Percentiles rank a stretch among this genome's conserved stretches.
Evolutionary conservation across 2,888 invertebrate species (phyloP).

Genomic region (Dasysyrphus tricinctus): DNA sequence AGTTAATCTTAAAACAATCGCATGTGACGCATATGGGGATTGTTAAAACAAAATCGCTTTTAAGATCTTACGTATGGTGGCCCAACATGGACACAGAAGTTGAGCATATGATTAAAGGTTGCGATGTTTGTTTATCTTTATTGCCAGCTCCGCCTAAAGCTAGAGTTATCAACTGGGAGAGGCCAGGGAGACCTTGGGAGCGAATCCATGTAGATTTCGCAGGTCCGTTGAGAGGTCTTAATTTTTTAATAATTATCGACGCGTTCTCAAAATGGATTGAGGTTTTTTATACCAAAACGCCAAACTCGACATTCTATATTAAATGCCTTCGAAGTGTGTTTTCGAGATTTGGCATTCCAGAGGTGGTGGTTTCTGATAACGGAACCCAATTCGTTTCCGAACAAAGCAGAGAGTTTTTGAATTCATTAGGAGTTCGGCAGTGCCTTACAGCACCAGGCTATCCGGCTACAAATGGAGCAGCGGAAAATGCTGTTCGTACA

Average conservation of each 20-base stretch:
- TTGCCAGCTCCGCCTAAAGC: too few species aligned
- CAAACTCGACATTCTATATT: too few species aligned
- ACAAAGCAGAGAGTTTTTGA: slow-evolving; percentile 53
- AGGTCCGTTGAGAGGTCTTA: too few species aligned
- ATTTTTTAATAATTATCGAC: too few species aligned
- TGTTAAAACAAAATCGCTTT: slow-evolving; percentile 64
- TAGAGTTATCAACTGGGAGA: too few species aligned
- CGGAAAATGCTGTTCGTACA: slow-evolving; percentile 61
- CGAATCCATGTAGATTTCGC: too few species aligned
- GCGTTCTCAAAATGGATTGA: too few species aligned
- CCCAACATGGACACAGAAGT: slow-evolving; percentile 21
- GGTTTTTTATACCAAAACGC: too few species aligned
- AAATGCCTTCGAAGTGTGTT: too few species aligned
- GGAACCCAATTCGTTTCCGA: slow-evolving; percentile 76
- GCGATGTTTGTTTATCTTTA: too few species aligned
- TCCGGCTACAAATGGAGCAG: slow-evolving; percentile 64
- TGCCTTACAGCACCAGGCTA: slow-evolving; percentile 54
- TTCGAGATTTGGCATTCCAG: slow-evolving; percentile 21
- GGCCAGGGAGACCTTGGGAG: too few species aligned
- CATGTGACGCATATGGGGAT: slow-evolving; percentile 68
- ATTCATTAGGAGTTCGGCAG: slow-evolving; percentile 41
- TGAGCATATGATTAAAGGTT: too few species aligned
- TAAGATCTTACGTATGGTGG: slow-evolving; percentile 66
- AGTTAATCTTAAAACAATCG: slow-evolving; percentile 41
- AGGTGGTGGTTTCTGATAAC: slow-evolving; percentile 74